phyloP scores from a whole-genome alignment of 2,888 invertebrate genomes.

The Marronus borbonicus region DNA sequence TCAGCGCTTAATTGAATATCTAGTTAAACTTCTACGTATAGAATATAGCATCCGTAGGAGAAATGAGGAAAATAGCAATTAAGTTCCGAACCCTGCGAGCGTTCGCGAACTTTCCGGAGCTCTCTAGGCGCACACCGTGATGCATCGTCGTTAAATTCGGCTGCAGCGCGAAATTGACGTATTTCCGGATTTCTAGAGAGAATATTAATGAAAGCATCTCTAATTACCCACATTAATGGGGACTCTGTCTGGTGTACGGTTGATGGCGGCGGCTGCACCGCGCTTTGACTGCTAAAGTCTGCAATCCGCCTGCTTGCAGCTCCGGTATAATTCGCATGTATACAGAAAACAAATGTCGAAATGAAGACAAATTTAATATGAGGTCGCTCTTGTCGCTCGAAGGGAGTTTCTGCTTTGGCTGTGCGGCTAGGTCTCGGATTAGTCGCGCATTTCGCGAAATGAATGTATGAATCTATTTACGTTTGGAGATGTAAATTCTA shows the following conservation, averaged over 20 bases:
- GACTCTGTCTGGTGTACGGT: slow-evolving; percentile 63
- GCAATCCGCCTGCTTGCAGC: background rate
- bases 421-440: background rate
- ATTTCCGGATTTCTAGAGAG: slow-evolving; percentile 58
- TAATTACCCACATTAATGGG: slow-evolving; percentile 68
- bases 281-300: slow-evolving; percentile 29
- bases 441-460: slow-evolving; percentile 26
- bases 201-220: slow-evolving; percentile 69
- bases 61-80: slow-evolving; percentile 38
- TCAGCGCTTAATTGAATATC: slow-evolving; percentile 27
- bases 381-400: slow-evolving; percentile 62
- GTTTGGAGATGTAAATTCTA: background rate
- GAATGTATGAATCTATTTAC: background rate
- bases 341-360: slow-evolving; percentile 69
- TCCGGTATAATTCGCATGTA: slow-evolving; percentile 28
- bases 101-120: slow-evolving; percentile 9
- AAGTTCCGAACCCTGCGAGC: slow-evolving; percentile 12
- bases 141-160: slow-evolving; percentile 46
- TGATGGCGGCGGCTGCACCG: slow-evolving; percentile 15
- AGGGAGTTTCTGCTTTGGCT: slow-evolving; percentile 31
- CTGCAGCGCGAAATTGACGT: slow-evolving; percentile 39
- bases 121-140: background rate
- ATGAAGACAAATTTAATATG: slow-evolving; percentile 69
- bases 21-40: slow-evolving; percentile 32
- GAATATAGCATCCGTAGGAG: slow-evolving; percentile 1